A percentile compares a stretch with the other conserved stretches of the same genome.
phyloP scores from a whole-genome alignment of 2,113 vertebrate species.

The Dicerorhinus sumatrensis region DNA sequence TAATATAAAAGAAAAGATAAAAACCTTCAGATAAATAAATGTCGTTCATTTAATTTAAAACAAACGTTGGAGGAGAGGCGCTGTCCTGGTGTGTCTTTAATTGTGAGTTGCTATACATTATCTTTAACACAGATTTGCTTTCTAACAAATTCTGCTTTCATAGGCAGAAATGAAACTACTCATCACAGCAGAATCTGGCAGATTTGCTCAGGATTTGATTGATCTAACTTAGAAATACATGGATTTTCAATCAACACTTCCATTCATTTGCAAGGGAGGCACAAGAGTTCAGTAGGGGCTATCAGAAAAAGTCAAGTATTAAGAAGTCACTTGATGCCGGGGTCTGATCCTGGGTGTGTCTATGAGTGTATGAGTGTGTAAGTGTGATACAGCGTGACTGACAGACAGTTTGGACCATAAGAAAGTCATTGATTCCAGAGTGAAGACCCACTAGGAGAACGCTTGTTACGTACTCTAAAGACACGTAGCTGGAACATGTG shows the following conservation, averaged over 20 bases:
- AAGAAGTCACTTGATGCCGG: background rate
- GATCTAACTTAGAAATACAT: background rate
- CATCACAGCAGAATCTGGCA: background rate
- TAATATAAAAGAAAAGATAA: constrained; percentile 1
- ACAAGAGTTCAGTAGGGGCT: background rate
- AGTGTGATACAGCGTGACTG: background rate
- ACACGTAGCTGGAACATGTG: background rate
- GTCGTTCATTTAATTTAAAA: constrained; percentile 56
- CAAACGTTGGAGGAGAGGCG: constrained; percentile 28
- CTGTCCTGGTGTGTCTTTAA: background rate
- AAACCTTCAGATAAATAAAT: constrained; percentile 44
- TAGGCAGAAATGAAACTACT: background rate
- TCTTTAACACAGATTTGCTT: background rate
- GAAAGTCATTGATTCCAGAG: background rate
- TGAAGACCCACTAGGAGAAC: constrained; percentile 8
- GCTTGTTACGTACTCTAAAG: background rate
- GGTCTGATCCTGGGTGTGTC: background rate
- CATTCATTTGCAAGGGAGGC: background rate
- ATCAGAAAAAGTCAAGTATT: background rate
- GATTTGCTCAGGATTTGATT: background rate
- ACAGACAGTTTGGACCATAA: background rate
- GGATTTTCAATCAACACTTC: background rate
- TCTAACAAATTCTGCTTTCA: constrained; percentile 4
- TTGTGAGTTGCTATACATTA: background rate
- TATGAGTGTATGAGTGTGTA: background rate